Conservation (phyloP, 2,888 invertebrate species). For the Drosophila fulvimacula region DNA sequence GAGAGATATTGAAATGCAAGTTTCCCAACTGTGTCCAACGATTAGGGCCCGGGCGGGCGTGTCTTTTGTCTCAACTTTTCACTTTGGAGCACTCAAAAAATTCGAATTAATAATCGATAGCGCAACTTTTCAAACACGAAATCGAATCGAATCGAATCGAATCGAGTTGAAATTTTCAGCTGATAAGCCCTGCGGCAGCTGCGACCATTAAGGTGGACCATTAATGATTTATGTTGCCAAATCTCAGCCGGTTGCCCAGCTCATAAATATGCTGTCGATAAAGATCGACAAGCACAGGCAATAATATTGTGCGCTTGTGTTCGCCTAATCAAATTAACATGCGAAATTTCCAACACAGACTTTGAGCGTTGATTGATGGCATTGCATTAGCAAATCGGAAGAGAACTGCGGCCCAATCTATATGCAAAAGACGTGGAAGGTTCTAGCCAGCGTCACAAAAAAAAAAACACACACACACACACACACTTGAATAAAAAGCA, state of each 20-base stretch:
- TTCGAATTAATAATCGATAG: conserved; percentile 57
- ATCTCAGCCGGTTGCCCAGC: conserved; percentile 28
- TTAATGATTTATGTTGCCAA: conserved; percentile 70
- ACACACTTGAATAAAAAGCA: conserved; percentile 16
- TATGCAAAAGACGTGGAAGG: conserved; percentile 71
- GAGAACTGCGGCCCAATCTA: conserved; percentile 38
- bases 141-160: conserved; percentile 28
- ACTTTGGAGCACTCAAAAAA: conserved; percentile 46
- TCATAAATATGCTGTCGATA: conserved; percentile 57
- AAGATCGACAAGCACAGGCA: conserved; percentile 42
- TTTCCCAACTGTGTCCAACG: conserved; percentile 51
- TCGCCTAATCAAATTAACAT: conserved; percentile 61
- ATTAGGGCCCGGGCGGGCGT: conserved; percentile 29
- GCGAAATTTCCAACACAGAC: conserved; percentile 58
- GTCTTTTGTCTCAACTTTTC: conserved; percentile 42
- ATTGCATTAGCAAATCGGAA: conserved; percentile 45
- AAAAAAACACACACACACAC: conserved; percentile 21
- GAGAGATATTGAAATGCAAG: conserved; percentile 35
- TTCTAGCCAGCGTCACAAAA: conserved; percentile 54
- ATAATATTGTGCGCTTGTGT: conserved; percentile 5
- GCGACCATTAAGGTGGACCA: conserved; percentile 44
- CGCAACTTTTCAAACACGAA: conserved; percentile 50
- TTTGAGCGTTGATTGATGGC: conserved; percentile 59
- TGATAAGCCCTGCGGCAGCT: conserved; percentile 48
- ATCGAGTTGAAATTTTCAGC: conserved; percentile 49